phyloP scores from a whole-genome alignment of 2,888 invertebrate species.

The Blomia tropicalis region DNA sequence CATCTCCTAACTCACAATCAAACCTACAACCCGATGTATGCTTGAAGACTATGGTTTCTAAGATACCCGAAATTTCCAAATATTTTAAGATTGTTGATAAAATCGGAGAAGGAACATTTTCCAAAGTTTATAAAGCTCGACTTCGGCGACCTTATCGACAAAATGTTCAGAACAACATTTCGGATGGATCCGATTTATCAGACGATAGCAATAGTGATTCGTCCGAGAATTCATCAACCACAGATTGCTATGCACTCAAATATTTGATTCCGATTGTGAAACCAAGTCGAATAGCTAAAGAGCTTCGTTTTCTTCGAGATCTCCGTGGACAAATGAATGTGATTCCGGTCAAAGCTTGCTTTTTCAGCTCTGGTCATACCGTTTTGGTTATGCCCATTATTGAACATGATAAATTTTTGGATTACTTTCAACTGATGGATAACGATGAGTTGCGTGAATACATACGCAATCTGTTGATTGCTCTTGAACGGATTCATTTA shows the following conservation, averaged over 20 bases:
- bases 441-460: constrained; percentile 52
- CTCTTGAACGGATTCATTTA: constrained; percentile 61
- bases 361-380: constrained; percentile 58
- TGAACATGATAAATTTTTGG: constrained; percentile 61
- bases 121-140: constrained; percentile 63
- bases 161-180: background rate
- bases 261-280: constrained; percentile 72
- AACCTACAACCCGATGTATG: too few relatives aligned
- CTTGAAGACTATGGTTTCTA: constrained; percentile 17
- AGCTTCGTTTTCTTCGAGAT: constrained; percentile 42
- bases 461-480: constrained; percentile 60
- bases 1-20: background rate
- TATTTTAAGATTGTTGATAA: constrained; percentile 28
- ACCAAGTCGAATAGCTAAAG: constrained; percentile 61
- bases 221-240: background rate
- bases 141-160: constrained; percentile 37
- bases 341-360: constrained; percentile 58
- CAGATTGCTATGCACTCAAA: constrained; percentile 58
- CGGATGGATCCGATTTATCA: background rate
- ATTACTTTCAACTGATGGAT: constrained; percentile 45
- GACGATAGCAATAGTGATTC: background rate
- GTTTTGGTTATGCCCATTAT: constrained; percentile 79
- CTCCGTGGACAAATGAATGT: constrained; percentile 62
- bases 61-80: constrained; percentile 27
- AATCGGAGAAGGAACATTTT: constrained; percentile 47